phyloP scores from a whole-genome alignment of 2,888 invertebrate genomes.

The Asteroscopus sphinx region DNA sequence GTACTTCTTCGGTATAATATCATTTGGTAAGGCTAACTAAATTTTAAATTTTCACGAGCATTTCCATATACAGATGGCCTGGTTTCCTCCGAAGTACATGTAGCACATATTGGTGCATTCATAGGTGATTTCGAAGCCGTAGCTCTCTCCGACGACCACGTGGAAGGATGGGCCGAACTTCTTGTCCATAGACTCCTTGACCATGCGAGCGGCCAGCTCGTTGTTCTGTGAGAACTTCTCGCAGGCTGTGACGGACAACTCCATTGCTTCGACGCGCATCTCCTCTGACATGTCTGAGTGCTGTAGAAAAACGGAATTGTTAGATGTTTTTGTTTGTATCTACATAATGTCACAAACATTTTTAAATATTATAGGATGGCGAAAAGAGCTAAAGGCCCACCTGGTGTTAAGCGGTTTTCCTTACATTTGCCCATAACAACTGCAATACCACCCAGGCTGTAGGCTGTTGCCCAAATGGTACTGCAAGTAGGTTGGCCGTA shows the following conservation, averaged over 20 bases:
- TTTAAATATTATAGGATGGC: too few relatives aligned
- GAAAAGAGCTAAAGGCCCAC: too few relatives aligned
- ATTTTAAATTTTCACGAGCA: slow-evolving; percentile 89
- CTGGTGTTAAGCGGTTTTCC: too few relatives aligned
- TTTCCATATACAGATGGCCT: slow-evolving; percentile 97
- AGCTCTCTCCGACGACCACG: slow-evolving; percentile 98
- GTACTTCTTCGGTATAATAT: slow-evolving; percentile 35
- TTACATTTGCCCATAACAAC: too few relatives aligned
- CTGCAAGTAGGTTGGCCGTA: too few relatives aligned
- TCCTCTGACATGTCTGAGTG: slow-evolving; percentile 98
- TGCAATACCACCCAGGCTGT: too few relatives aligned
- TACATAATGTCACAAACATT: too few relatives aligned
- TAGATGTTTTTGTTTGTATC: neutral
- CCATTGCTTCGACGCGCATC: slow-evolving; percentile 96
- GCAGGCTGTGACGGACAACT: slow-evolving; percentile 97
- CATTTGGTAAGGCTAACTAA: slow-evolving; percentile 43
- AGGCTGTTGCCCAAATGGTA: too few relatives aligned
- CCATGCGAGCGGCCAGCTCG: slow-evolving; percentile 96
- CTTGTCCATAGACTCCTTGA: slow-evolving; percentile 98
- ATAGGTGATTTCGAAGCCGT: slow-evolving; percentile 97
- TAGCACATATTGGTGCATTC: slow-evolving; percentile 96
- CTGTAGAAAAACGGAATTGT: slow-evolving; percentile 82
- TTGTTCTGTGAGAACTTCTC: slow-evolving; percentile 97
- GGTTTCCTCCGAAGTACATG: slow-evolving; percentile 97
- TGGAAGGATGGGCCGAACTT: slow-evolving; percentile 98